phyloP scores from a whole-genome alignment of 1,140 invertebrate genomes.

The Oscheius sp. region DNA sequence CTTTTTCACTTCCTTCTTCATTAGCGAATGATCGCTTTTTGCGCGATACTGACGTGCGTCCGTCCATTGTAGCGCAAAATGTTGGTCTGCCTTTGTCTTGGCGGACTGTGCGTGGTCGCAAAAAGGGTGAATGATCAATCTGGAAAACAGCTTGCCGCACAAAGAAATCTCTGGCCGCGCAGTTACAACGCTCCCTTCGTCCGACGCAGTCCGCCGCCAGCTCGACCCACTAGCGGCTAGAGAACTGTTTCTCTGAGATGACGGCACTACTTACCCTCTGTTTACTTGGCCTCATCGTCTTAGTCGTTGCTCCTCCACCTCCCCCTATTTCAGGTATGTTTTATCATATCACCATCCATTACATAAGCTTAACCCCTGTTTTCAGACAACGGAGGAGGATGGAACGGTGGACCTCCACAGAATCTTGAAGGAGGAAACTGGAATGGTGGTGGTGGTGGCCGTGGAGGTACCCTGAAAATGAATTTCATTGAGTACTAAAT shows the following conservation, averaged over 20 bases:
- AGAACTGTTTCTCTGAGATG: background rate
- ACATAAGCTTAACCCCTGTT: background rate
- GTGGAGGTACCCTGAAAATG: background rate
- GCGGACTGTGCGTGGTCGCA: background rate
- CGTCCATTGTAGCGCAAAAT: constrained; percentile 1
- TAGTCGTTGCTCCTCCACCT: background rate
- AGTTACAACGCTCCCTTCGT: background rate
- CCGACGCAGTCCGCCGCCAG: background rate
- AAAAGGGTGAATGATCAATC: background rate
- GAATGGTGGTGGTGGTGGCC: background rate
- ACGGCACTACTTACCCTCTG: background rate
- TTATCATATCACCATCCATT: no score
- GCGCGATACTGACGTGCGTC: background rate
- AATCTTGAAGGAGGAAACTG: background rate
- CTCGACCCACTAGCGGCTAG: background rate
- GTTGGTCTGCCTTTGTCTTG: background rate
- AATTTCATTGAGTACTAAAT: no score
- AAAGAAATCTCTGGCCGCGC: background rate
- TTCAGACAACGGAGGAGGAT: background rate
- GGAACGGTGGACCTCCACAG: no score
- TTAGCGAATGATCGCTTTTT: no score
- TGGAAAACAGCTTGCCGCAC: background rate
- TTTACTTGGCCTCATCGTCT: background rate
- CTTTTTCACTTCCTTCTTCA: no score
- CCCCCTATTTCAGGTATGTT: background rate